Evolutionary conservation across 2,797 vertebrate species (phyloP).

Genomic region (Lacerta bilineata): DNA sequence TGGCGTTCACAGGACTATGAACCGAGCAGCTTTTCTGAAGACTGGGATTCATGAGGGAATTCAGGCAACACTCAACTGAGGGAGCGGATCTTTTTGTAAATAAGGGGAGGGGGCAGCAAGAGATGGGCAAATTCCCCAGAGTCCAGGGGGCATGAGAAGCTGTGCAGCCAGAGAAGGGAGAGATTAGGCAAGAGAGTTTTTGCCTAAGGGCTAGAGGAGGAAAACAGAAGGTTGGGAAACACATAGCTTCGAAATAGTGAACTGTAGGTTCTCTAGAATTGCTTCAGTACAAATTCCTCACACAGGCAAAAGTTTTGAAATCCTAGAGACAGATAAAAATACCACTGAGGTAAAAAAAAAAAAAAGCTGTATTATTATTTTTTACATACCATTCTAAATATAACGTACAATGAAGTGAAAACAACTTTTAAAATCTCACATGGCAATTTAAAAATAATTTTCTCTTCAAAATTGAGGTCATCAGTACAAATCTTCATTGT

Average conservation of each 20-base stretch:
- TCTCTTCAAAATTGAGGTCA: neutral
- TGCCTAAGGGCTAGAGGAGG: neutral
- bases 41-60: neutral
- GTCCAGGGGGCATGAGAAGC: neutral
- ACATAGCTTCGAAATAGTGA: neutral
- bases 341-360: too few species aligned
- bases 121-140: neutral
- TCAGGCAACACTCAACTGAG: neutral
- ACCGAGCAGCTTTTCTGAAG: neutral
- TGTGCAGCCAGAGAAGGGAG: neutral
- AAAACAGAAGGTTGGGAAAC: neutral
- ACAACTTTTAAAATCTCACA: neutral
- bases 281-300: neutral
- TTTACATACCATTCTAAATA: neutral
- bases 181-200: neutral
- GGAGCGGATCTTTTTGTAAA: too few species aligned
- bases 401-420: neutral
- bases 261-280: neutral
- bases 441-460: neutral
- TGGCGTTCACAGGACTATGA: neutral
- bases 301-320: neutral
- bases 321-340: neutral
- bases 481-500: constrained; percentile 57
- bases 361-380: neutral
- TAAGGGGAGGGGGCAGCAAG: neutral